phyloP scores from a whole-genome alignment of 2,113 vertebrate species.

The Myanophis thanlyinensis region DNA sequence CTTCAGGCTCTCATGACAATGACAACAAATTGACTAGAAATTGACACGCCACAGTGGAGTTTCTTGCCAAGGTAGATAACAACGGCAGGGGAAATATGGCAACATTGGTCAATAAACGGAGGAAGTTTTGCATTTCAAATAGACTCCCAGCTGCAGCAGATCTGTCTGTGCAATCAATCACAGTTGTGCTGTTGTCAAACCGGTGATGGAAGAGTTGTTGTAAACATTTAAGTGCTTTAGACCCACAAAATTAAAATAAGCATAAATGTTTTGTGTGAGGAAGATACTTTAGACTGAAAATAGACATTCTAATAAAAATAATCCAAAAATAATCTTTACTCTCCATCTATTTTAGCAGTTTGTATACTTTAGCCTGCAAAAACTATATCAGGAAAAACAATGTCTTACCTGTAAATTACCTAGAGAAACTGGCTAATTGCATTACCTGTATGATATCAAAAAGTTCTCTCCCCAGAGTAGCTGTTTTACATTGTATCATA shows the following conservation, averaged over 20 bases:
- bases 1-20: conserved; percentile 50
- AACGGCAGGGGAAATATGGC: conserved; percentile 56
- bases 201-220: conserved; percentile 32
- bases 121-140: conserved; percentile 50
- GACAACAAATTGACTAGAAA: conserved; percentile 53
- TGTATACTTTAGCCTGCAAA: background rate
- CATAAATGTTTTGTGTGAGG: background rate
- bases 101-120: conserved; percentile 49
- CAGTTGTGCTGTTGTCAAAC: conserved; percentile 54
- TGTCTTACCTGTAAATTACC: background rate
- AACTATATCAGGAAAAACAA: background rate
- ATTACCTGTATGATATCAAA: background rate
- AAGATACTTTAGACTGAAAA: background rate
- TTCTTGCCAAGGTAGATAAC: conserved; percentile 53
- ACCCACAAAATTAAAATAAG: conserved; percentile 38
- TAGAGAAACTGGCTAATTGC: background rate
- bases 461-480: background rate
- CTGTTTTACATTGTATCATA: background rate
- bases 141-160: conserved; percentile 56
- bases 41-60: conserved; percentile 37
- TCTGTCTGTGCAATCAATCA: conserved; percentile 51
- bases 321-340: background rate
- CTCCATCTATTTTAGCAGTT: background rate
- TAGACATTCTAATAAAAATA: background rate
- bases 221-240: conserved; percentile 28